These are phyloP conservation scores for Eubasilissa regina DNA, from an alignment of 1,140 invertebrate species.

Conservation along the genomic window DNA sequence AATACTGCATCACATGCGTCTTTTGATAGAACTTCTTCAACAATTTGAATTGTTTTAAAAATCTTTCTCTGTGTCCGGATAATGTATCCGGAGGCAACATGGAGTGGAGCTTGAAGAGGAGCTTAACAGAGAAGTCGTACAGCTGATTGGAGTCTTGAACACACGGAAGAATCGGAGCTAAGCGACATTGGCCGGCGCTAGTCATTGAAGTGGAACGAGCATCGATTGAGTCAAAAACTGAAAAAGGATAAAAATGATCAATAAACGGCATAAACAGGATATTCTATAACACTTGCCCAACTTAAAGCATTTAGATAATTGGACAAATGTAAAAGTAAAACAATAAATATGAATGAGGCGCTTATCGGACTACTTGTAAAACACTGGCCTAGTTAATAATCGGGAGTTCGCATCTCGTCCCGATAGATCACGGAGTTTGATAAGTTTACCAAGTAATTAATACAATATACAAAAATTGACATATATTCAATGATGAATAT, in stretches of 20 bases:
- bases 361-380: too few species aligned
- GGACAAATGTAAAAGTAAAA: too few species aligned
- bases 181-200: constrained; percentile 93
- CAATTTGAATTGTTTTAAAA: constrained; percentile 88
- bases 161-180: constrained; percentile 97
- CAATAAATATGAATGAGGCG: too few species aligned
- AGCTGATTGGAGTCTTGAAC: constrained; percentile 97
- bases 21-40: constrained; percentile 95
- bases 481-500: too few species aligned
- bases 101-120: constrained; percentile 95
- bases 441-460: too few species aligned
- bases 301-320: too few species aligned
- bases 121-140: constrained; percentile 97
- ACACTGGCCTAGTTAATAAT: too few species aligned
- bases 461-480: too few species aligned
- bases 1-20: constrained; percentile 96
- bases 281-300: too few species aligned
- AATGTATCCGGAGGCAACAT: constrained; percentile 92
- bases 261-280: too few species aligned
- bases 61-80: constrained; percentile 87
- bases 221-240: constrained; percentile 96
- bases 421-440: too few species aligned
- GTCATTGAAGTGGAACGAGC: constrained; percentile 97
- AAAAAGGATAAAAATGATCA: constrained; percentile 61
- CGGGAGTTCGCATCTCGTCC: too few species aligned